These are phyloP conservation scores for Drosophila rhopaloa DNA, from an alignment of 1,140 invertebrate genomes.

Conservation along the genomic window DNA sequence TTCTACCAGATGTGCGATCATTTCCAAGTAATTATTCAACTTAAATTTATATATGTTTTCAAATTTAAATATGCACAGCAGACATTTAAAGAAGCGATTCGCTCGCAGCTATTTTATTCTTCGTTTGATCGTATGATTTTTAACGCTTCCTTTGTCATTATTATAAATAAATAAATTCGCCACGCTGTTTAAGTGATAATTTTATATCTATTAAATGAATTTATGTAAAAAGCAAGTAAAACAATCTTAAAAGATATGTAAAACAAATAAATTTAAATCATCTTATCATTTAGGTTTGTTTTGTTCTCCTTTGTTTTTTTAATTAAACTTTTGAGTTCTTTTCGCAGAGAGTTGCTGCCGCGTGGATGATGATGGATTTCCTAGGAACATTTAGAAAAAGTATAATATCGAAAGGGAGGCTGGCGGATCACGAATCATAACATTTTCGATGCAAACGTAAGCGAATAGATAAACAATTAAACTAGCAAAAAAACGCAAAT, in stretches of 20 bases:
- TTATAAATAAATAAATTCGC: slow-evolving; percentile 34
- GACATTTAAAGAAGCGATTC: background rate
- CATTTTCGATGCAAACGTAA: slow-evolving; percentile 46
- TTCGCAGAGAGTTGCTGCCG: slow-evolving; percentile 9
- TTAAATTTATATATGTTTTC: background rate
- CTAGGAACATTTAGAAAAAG: slow-evolving; percentile 33
- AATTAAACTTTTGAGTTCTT: slow-evolving; percentile 10
- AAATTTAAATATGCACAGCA: background rate
- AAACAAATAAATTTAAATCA: slow-evolving; percentile 72
- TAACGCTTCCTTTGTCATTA: slow-evolving; percentile 47
- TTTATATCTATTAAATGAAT: slow-evolving; percentile 78
- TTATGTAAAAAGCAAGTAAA: slow-evolving; percentile 73
- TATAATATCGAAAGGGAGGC: background rate
- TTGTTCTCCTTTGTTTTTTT: slow-evolving; percentile 22
- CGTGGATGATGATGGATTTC: slow-evolving; percentile 7
- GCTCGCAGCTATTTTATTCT: slow-evolving; percentile 23
- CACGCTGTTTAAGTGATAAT: slow-evolving; percentile 80
- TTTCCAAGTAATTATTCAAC: slow-evolving; percentile 14
- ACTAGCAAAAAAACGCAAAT: slow-evolving; percentile 50
- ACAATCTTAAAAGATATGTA: slow-evolving; percentile 40
- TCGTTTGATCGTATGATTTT: slow-evolving; percentile 34
- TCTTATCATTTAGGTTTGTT: slow-evolving; percentile 59
- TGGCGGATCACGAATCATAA: slow-evolving; percentile 6
- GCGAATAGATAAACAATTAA: slow-evolving; percentile 56
- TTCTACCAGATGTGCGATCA: background rate